phyloP scores from a whole-genome alignment of 2,797 vertebrate species.

The Falco berigora region DNA sequence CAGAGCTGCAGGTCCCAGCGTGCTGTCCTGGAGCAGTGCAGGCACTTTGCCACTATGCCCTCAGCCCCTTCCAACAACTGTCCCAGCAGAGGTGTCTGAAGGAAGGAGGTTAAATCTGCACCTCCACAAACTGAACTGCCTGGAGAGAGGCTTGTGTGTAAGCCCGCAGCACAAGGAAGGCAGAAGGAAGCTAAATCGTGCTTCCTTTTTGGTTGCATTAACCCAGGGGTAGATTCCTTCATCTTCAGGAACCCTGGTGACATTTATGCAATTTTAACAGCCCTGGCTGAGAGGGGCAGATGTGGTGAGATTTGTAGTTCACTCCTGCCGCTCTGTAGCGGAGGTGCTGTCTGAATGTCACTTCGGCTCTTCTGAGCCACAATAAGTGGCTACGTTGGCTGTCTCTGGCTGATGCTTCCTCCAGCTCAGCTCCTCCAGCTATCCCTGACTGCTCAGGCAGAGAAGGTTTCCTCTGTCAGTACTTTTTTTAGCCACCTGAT shows the following conservation, averaged over 20 bases:
- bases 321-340: not conserved
- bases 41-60: not conserved
- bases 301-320: not conserved
- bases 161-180: not conserved
- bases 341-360: not conserved
- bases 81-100: not conserved
- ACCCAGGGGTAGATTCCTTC: not conserved
- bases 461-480: not conserved
- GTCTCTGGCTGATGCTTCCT: not conserved
- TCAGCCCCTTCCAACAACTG: not conserved
- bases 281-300: not conserved
- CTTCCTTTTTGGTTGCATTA: not conserved
- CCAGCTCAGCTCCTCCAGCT: not conserved
- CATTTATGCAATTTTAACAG: not conserved
- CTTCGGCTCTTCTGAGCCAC: not conserved
- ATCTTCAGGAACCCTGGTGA: not conserved
- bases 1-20: not conserved
- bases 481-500: not conserved
- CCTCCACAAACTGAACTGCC: not conserved
- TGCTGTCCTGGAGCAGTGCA: not conserved
- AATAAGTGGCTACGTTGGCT: not conserved
- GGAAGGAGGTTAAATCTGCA: not conserved
- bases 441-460: not conserved
- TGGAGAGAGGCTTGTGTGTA: not conserved
- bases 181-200: not conserved